A percentile compares a stretch with the other conserved stretches of the same genome.
Conservation (phyloP, 2,888 invertebrate species). For the Caenorhabditis virilis region DNA sequence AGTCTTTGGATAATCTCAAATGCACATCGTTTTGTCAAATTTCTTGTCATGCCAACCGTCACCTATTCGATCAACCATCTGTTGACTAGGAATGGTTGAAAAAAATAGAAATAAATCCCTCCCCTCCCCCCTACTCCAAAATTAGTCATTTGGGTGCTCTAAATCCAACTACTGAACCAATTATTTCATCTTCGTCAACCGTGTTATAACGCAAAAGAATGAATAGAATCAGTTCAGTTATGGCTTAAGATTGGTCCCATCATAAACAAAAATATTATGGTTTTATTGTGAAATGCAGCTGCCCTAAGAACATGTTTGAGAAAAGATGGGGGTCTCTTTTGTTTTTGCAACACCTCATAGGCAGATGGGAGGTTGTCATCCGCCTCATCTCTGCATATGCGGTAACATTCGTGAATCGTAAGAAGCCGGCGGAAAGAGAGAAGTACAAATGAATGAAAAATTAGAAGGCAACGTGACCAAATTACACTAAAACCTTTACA, state of each 20-base stretch:
- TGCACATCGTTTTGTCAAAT: conserved; percentile 37
- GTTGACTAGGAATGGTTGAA: conserved; percentile 6
- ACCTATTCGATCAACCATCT: conserved; percentile 45
- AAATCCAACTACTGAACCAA: too few relatives aligned
- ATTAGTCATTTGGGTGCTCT: too few relatives aligned
- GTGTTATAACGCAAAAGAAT: too few relatives aligned
- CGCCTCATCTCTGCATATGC: neutral
- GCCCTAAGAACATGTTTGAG: conserved; percentile 1
- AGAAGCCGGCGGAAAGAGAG: too few relatives aligned
- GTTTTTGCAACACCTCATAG: conserved; percentile 24
- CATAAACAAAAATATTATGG: conserved; percentile 35
- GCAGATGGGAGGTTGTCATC: too few relatives aligned
- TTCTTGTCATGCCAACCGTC: conserved; percentile 13
- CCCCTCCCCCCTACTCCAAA: neutral
- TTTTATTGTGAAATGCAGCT: conserved; percentile 34
- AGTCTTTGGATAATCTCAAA: conserved; percentile 14
- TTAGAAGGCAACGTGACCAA: too few relatives aligned
- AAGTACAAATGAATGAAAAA: neutral
- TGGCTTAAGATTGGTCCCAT: neutral
- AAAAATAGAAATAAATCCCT: neutral
- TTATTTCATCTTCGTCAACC: too few relatives aligned
- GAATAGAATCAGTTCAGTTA: neutral
- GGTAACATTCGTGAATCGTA: too few relatives aligned
- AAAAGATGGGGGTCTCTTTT: conserved; percentile 7
- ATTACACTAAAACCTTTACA: too few relatives aligned